Evolutionary conservation across 2,888 invertebrate species (phyloP).

Genomic region (Nematopogon swammerdamellus): DNA sequence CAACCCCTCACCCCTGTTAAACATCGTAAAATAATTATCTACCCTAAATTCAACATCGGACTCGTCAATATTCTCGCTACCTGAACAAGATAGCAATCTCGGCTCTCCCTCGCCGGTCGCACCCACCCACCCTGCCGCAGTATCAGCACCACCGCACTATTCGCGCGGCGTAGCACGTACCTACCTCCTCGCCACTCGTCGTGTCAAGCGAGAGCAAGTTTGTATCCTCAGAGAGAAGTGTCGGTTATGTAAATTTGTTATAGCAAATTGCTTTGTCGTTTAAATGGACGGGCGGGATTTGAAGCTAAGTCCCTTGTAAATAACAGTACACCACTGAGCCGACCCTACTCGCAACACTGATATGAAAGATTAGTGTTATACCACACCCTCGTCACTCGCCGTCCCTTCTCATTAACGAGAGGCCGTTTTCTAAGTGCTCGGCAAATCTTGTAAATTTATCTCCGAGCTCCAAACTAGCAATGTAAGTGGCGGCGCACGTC

Average conservation of each 20-base stretch:
- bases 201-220: background rate
- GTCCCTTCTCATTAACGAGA: background rate
- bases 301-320: background rate
- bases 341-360: background rate
- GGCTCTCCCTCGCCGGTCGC: no score
- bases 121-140: no score
- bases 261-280: background rate
- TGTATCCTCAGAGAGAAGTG: background rate
- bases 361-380: background rate
- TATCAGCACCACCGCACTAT: no score
- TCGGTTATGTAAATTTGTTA: background rate
- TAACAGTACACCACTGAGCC: background rate
- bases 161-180: no score
- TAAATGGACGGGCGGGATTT: background rate
- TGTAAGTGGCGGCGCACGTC: no score
- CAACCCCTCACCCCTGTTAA: no score
- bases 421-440: background rate
- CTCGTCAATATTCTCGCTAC: no score
- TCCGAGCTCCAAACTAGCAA: no score
- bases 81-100: no score
- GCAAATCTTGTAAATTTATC: background rate
- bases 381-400: background rate
- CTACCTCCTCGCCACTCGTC: no score
- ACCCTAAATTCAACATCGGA: no score
- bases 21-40: no score